phyloP scores from a whole-genome alignment of 1,140 invertebrate species.

The Ceratina japonica region DNA sequence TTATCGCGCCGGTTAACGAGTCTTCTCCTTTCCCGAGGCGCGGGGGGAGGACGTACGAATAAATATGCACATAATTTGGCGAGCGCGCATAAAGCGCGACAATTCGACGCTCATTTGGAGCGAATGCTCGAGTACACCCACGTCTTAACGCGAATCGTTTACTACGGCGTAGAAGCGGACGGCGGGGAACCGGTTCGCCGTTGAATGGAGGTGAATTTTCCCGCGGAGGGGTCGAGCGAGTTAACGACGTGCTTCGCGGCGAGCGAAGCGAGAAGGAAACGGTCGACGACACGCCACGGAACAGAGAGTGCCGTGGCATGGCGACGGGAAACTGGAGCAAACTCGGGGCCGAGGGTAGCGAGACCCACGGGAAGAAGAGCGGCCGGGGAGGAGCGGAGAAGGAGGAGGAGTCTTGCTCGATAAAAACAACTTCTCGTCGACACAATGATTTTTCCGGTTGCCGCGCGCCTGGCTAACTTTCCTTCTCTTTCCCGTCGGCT shows the following conservation, averaged over 20 bases:
- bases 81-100: too few species aligned
- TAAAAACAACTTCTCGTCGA: constrained; percentile 31
- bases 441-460: constrained; percentile 30
- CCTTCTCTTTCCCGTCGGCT: background rate
- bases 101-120: too few species aligned
- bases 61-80: too few species aligned
- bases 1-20: too few species aligned
- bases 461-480: background rate
- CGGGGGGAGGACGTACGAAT: too few species aligned
- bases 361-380: constrained; percentile 10
- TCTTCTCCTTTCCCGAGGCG: too few species aligned
- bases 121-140: background rate
- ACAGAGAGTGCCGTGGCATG: background rate
- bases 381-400: background rate
- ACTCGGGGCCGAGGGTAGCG: background rate
- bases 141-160: constrained; percentile 50
- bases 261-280: constrained; percentile 46
- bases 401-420: background rate
- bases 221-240: constrained; percentile 25
- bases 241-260: constrained; percentile 52
- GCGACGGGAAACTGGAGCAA: constrained; percentile 39
- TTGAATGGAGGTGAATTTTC: constrained; percentile 27
- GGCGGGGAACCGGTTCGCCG: constrained; percentile 31
- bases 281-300: constrained; percentile 2
- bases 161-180: constrained; percentile 33